phyloP scores from a whole-genome alignment of 2,113 vertebrate genomes.

The Raphicerus campestris region DNA sequence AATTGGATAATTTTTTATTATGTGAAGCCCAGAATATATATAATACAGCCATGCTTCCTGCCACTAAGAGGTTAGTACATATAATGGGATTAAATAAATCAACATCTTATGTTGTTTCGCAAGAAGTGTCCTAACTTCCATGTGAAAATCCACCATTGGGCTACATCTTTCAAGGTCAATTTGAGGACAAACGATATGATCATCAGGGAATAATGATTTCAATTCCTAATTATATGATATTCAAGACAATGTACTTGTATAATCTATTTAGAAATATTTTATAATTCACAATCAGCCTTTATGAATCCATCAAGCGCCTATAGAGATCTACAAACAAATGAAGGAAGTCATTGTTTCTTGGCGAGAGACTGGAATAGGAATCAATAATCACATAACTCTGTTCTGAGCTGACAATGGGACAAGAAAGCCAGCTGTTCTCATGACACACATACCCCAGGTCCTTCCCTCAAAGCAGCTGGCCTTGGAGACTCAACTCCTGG shows the following conservation, averaged over 20 bases:
- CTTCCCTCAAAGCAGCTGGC: background rate
- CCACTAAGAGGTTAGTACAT: background rate
- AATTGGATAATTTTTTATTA: background rate
- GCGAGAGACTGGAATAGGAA: background rate
- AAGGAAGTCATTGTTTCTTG: background rate
- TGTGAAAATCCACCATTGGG: background rate
- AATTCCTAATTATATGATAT: background rate
- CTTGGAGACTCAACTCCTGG: background rate
- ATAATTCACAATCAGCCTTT: background rate
- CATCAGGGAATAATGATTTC: background rate
- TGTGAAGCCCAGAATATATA: background rate
- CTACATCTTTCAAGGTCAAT: background rate
- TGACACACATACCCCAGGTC: background rate
- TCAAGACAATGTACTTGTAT: background rate
- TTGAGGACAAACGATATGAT: background rate
- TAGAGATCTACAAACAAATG: background rate
- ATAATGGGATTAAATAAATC: background rate
- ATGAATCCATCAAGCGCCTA: background rate
- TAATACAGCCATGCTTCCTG: background rate
- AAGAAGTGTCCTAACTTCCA: background rate
- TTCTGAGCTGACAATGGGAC: background rate
- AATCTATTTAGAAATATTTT: background rate
- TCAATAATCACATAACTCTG: background rate
- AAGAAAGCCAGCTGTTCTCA: background rate
- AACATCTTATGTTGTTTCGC: conserved; percentile 2